phyloP scores from a whole-genome alignment of 2,113 vertebrate genomes.

The Ceuthmochares aereus region DNA sequence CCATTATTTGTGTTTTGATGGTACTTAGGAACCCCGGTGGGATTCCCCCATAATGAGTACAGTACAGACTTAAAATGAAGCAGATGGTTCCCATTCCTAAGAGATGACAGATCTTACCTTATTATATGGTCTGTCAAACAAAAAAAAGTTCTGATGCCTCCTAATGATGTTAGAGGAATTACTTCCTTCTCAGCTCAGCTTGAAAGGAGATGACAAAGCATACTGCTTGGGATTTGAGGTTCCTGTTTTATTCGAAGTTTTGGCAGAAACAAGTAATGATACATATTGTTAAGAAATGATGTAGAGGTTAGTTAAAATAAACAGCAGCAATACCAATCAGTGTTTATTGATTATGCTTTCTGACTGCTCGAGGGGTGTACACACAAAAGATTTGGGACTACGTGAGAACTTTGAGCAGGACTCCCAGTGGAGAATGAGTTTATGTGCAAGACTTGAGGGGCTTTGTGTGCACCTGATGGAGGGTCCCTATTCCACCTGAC shows the following conservation, averaged over 20 bases:
- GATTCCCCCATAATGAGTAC: neutral
- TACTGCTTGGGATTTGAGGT: neutral
- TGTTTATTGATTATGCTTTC: neutral
- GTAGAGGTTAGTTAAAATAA: neutral
- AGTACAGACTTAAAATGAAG: neutral
- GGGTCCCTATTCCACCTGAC: neutral
- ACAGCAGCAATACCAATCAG: neutral
- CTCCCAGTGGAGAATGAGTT: neutral
- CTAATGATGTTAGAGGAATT: neutral
- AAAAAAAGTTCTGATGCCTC: neutral
- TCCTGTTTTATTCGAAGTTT: neutral
- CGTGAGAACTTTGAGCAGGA: neutral
- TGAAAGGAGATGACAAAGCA: neutral
- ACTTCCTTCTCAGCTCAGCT: neutral
- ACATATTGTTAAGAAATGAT: neutral
- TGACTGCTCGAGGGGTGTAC: neutral
- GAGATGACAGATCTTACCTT: neutral
- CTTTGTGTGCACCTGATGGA: neutral
- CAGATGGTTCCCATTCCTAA: neutral
- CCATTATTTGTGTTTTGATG: neutral
- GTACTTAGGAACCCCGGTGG: neutral
- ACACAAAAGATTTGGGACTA: neutral
- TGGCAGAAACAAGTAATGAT: fast-evolving
- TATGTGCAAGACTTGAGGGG: neutral
- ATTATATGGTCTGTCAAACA: neutral